phyloP scores from a whole-genome alignment of 2,113 vertebrate species.

The Camelus dromedarius region DNA sequence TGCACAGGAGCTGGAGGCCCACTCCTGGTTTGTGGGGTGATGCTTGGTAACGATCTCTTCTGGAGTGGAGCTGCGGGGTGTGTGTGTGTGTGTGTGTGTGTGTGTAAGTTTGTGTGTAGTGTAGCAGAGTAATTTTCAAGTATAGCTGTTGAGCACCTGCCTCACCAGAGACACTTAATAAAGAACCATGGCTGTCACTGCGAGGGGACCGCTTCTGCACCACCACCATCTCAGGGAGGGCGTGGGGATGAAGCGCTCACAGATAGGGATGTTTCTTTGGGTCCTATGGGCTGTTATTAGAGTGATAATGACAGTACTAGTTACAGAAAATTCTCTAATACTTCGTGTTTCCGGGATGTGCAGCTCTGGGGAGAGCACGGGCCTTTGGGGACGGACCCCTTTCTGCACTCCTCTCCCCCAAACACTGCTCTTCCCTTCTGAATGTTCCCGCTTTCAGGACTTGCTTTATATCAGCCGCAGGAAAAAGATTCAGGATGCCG shows the following conservation, averaged over 20 bases:
- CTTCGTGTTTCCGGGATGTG: neutral
- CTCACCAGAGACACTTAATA: neutral
- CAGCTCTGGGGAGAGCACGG: neutral
- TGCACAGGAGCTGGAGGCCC: rapidly evolving
- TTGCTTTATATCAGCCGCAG: neutral
- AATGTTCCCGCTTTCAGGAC: neutral
- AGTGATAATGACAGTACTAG: no score
- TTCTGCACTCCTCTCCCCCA: neutral
- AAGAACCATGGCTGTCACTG: neutral
- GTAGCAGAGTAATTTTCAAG: neutral
- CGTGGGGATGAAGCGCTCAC: rapidly evolving
- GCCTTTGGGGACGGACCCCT: neutral
- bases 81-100: no score
- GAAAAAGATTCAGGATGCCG: neutral
- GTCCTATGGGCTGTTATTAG: neutral
- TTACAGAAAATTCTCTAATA: neutral
- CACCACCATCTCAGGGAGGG: neutral
- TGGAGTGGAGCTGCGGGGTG: neutral
- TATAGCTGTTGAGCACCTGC: neutral
- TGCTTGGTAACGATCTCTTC: no score
- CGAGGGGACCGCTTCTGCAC: neutral
- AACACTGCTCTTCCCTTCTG: neutral
- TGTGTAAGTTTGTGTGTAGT: no score
- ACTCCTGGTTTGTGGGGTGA: neutral
- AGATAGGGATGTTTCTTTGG: neutral